These are phyloP conservation scores for Anabacerthia variegaticeps DNA, from an alignment of 2,797 vertebrate species.

Conservation along the genomic window DNA sequence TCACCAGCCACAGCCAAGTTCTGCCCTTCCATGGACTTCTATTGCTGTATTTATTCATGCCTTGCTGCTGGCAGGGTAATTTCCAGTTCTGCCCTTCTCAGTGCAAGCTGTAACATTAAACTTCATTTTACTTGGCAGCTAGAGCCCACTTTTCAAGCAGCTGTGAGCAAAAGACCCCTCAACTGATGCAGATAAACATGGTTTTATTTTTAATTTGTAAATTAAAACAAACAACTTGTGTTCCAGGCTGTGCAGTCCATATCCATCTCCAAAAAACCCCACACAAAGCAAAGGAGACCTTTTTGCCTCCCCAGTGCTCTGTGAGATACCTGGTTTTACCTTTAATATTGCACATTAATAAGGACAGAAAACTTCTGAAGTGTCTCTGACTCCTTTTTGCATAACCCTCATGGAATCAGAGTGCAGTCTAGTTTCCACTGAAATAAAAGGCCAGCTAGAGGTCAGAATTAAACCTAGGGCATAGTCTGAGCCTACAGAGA, in stretches of 20 bases:
- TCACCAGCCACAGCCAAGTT: conserved; percentile 32
- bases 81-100: conserved; percentile 58
- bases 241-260: neutral
- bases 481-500: neutral
- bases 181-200: conserved; percentile 44
- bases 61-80: conserved; percentile 21
- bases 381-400: neutral
- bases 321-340: neutral
- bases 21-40: neutral
- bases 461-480: neutral
- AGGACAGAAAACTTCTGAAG: neutral
- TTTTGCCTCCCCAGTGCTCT: neutral
- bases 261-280: neutral
- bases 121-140: conserved; percentile 38
- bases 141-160: conserved; percentile 32
- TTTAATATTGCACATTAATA: neutral
- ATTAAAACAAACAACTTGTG: conserved; percentile 43
- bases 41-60: neutral
- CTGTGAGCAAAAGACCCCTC: conserved; percentile 58
- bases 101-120: neutral
- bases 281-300: neutral
- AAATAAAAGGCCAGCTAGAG: neutral
- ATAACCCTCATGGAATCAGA: neutral
- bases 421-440: neutral
- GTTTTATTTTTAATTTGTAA: conserved; percentile 53